Conservation (phyloP, 1,140 invertebrate species). For the Epicauta chinensis region DNA sequence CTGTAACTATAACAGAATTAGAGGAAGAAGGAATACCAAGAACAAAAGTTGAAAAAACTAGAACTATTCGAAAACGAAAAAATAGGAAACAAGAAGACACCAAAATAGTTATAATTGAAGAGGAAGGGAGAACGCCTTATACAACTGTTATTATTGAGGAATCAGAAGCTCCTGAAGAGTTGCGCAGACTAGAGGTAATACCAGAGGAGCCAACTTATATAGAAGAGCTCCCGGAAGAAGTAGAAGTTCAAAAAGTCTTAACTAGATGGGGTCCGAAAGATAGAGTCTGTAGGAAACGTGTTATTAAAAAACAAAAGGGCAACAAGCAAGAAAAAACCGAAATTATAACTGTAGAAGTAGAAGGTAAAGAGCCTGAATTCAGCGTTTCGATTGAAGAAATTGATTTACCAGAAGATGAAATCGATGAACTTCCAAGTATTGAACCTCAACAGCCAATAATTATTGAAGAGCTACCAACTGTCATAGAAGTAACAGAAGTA, state of each 20-base stretch:
- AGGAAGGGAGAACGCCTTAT: constrained; percentile 34
- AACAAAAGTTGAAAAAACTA: constrained; percentile 37
- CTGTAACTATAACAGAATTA: constrained; percentile 23
- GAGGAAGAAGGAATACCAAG: constrained; percentile 26
- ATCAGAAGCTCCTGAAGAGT: constrained; percentile 20
- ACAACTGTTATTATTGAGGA: constrained; percentile 25
- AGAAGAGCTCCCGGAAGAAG: constrained; percentile 39
- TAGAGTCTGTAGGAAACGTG: constrained; percentile 25
- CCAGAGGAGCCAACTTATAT: constrained; percentile 28
- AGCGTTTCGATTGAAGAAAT: constrained; percentile 23
- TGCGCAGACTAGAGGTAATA: neutral
- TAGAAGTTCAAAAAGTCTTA: neutral
- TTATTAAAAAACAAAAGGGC: constrained; percentile 37
- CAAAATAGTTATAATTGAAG: constrained; percentile 35
- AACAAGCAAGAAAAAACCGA: constrained; percentile 35
- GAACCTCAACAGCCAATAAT: constrained; percentile 25
- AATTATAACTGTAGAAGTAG: constrained; percentile 37
- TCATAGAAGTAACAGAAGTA: constrained; percentile 26
- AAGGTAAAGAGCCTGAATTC: constrained; percentile 34
- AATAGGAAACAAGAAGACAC: constrained; percentile 32
- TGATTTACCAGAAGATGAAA: constrained; percentile 17
- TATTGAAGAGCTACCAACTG: constrained; percentile 39
- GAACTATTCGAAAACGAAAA: constrained; percentile 35
- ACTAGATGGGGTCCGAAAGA: too few species aligned
- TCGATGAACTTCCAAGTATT: neutral